A percentile compares a stretch with the other conserved stretches of the same genome.
phyloP scores from a whole-genome alignment of 2,113 vertebrate species.

The Prionailurus viverrinus region DNA sequence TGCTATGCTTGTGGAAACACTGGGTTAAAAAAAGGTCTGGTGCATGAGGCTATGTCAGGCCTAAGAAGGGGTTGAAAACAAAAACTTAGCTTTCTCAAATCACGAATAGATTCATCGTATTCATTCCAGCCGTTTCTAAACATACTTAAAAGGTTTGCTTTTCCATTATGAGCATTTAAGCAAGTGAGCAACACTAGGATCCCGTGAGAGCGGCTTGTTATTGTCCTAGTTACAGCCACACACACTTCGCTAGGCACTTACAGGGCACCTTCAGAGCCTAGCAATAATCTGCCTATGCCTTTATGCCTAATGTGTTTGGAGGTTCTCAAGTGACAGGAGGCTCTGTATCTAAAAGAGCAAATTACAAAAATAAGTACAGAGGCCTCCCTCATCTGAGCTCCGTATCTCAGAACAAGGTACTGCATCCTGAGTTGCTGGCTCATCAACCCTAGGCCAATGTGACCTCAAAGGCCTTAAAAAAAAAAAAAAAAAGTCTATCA shows the following conservation, averaged over 20 bases:
- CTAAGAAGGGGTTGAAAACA: not conserved
- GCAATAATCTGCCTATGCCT: not conserved
- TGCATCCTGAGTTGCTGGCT: not conserved
- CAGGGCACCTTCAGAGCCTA: not conserved
- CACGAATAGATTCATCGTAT: not conserved
- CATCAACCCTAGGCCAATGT: not conserved
- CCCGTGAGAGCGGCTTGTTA: not conserved
- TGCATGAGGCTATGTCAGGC: not conserved
- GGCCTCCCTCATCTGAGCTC: not conserved
- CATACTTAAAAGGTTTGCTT: slow-evolving; percentile 67
- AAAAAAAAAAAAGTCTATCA: not conserved
- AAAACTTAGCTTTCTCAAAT: not conserved
- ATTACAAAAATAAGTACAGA: not conserved
- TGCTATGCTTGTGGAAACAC: not conserved
- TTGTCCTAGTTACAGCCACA: not conserved
- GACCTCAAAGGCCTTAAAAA: not conserved
- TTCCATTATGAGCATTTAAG: slow-evolving; percentile 47
- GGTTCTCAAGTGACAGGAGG: not conserved
- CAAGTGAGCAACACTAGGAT: not conserved
- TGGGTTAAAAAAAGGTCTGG: not conserved
- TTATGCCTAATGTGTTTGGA: not conserved
- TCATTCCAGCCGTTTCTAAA: slow-evolving; percentile 39
- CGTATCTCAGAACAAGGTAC: not conserved
- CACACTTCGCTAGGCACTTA: not conserved
- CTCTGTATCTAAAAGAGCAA: not conserved